These are phyloP conservation scores for Protobothrops flavoviridis DNA, from an alignment of 2,113 vertebrate genomes.

Conservation along the genomic window DNA sequence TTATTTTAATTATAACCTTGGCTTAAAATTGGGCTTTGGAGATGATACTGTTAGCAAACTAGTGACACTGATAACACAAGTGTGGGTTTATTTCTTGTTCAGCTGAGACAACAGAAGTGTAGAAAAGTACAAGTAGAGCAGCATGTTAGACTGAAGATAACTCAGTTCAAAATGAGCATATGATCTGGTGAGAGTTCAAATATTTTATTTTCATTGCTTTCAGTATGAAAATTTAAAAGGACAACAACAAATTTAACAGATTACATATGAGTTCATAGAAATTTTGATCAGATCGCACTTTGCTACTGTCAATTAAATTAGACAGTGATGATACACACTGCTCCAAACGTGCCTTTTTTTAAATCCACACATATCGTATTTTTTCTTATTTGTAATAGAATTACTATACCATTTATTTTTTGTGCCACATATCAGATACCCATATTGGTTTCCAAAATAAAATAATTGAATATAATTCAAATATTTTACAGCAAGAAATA, in stretches of 20 bases:
- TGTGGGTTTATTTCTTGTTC: slow-evolving; percentile 30
- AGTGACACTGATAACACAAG: background rate
- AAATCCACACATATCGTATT: background rate
- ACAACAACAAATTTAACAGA: background rate
- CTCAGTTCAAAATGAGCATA: background rate
- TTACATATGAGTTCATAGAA: background rate
- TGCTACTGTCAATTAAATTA: background rate
- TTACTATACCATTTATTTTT: background rate
- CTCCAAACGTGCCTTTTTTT: background rate
- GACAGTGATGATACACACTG: rapidly evolving
- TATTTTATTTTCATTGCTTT: background rate
- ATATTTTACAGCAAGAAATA: background rate
- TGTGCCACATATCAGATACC: background rate
- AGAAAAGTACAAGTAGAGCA: background rate
- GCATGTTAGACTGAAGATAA: slow-evolving; percentile 11
- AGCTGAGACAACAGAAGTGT: slow-evolving; percentile 19
- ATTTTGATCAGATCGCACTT: background rate
- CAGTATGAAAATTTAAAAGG: background rate
- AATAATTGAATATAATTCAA: background rate
- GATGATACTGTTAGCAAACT: slow-evolving; percentile 24
- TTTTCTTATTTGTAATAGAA: background rate
- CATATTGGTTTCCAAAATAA: background rate
- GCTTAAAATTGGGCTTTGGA: slow-evolving; percentile 15
- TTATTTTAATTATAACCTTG: slow-evolving; percentile 31
- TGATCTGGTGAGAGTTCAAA: background rate